These are phyloP conservation scores for Ptyas mucosa DNA, from an alignment of 2,113 vertebrate species.

Conservation along the genomic window DNA sequence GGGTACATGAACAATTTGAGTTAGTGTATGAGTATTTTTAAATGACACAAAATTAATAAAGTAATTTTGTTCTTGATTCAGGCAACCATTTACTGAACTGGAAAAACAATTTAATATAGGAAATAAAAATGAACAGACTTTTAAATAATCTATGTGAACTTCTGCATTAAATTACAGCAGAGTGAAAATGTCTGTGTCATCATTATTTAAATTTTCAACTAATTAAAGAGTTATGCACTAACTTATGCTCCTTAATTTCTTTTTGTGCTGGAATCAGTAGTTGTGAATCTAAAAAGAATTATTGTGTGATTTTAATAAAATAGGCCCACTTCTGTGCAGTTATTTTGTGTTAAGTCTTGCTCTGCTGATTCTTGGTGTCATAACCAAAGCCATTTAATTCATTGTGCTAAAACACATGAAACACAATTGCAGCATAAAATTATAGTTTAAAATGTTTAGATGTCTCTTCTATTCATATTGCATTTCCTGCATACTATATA, in stretches of 20 bases:
- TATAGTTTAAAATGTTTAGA: neutral
- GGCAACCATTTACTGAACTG: slow-evolving; percentile 68
- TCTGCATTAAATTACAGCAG: slow-evolving; percentile 73
- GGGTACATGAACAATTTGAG: slow-evolving; percentile 63
- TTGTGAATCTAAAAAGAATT: slow-evolving; percentile 49
- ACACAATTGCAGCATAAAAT: neutral
- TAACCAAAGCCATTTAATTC: neutral
- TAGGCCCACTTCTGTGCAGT: neutral
- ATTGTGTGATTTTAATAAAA: neutral
- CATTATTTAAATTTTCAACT: slow-evolving; percentile 70
- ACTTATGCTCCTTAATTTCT: slow-evolving; percentile 58
- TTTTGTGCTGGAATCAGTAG: slow-evolving; percentile 41
- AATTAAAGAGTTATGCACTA: slow-evolving; percentile 65
- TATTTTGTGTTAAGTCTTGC: slow-evolving; percentile 8
- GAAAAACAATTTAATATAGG: slow-evolving; percentile 76
- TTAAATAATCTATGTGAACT: slow-evolving; percentile 75
- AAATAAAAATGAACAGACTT: slow-evolving; percentile 72
- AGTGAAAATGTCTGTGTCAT: slow-evolving; percentile 72
- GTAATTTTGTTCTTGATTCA: slow-evolving; percentile 68
- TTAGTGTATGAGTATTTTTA: slow-evolving; percentile 65
- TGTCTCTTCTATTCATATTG: neutral
- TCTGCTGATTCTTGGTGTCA: slow-evolving; percentile 29
- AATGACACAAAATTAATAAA: slow-evolving; percentile 71
- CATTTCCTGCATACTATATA: neutral
- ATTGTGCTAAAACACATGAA: neutral